phyloP scores from a whole-genome alignment of 2,113 vertebrate genomes.

The Emydocephalus ijimae region DNA sequence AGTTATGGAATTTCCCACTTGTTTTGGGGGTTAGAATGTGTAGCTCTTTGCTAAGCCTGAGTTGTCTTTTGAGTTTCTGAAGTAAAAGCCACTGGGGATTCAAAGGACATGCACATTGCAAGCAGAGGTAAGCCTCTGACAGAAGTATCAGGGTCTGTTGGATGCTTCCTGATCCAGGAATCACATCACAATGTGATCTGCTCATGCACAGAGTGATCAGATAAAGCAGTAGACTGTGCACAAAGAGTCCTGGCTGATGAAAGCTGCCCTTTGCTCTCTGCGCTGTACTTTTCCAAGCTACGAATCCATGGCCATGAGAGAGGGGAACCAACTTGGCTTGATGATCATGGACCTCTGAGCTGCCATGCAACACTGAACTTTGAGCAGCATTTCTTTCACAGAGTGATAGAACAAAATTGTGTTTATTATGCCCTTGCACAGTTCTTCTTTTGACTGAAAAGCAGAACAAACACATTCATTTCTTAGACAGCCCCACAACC shows the following conservation, averaged over 20 bases:
- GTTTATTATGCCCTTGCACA: neutral
- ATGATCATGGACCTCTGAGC: neutral
- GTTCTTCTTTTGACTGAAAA: neutral
- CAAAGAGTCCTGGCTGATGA: conserved; percentile 12
- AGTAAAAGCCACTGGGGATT: neutral
- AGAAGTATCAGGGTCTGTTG: neutral
- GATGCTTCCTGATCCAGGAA: neutral
- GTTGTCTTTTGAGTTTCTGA: neutral
- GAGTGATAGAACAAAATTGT: neutral
- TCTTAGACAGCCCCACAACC: too few species aligned
- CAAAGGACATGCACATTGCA: neutral
- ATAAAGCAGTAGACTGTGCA: neutral
- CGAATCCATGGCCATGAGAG: neutral
- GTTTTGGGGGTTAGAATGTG: neutral
- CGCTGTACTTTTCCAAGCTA: conserved; percentile 8
- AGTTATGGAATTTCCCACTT: neutral
- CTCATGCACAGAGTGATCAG: neutral
- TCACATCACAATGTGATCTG: neutral
- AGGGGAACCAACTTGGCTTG: neutral
- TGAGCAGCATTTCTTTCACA: neutral
- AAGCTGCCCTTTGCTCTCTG: conserved; percentile 29
- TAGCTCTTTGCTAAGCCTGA: neutral
- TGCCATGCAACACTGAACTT: conserved; percentile 27
- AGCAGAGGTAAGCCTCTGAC: neutral
- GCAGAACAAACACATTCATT: neutral